Evolutionary conservation across 2,888 invertebrate species (phyloP), one percentile per base, ranked within the genome.

Genomic region (Entomobrya proxima): DNA sequence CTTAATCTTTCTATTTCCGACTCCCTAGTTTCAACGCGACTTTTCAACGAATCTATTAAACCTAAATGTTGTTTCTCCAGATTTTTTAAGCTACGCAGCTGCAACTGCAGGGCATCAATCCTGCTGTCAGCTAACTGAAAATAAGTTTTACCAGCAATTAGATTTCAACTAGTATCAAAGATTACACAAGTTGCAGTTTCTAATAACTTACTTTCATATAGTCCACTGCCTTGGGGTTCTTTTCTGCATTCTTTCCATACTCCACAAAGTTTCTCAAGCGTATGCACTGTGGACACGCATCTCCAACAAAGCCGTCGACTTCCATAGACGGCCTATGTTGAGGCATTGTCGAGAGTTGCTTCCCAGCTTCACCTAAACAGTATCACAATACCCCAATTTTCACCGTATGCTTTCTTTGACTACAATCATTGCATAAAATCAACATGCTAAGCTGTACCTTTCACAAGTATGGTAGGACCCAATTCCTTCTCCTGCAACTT

Each of bases 41-140:
- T 52, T 52, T 89, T 88, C 72, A 90, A 55, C 1, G 81, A 85
- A 4, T 77, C 67, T n/a, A 90, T 74, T n/a, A 86, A 13, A 6
- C 84, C 74, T 40, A 78, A 67, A 40, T 88, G 40, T 30, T 89
- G 89, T 15, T 87, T 84, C 55, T 89, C 87, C 7, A 86, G 27
- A 18, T 37, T 69, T 72, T 89, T 89, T 21, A 88, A 77, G 18
- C 78, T 81, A 4, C 88, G 80, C 18, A 88, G 86, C 76, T 89
- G 89, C 13, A 89, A 55, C 67, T 89, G 89, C 11, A 90, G 72
- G 4, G 89, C 89, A 85, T 89, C 89, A 32, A 90, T 90, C 69
- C 90, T 69, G 58, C 88, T 86, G 32, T 90, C 90, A 6, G 89
- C 86, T 1, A 90, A 76, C 89, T 89, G 50, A 9, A 72, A 74